These are phyloP conservation scores for Theretra japonica DNA, from an alignment of 2,888 invertebrate species.

Conservation along the genomic window DNA sequence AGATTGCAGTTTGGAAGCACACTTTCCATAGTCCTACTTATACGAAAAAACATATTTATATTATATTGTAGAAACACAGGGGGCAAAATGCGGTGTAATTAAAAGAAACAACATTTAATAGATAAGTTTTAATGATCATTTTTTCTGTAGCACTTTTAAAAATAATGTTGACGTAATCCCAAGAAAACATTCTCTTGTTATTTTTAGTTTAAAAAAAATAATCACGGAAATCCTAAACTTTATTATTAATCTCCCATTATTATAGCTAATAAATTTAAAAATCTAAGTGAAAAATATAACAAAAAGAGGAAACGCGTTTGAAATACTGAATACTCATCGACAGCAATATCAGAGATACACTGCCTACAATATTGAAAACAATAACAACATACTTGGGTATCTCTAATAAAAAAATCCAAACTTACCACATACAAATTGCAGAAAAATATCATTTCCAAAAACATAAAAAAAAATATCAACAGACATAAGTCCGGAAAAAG, in stretches of 20 bases:
- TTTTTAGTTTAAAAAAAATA: slow-evolving; percentile 16
- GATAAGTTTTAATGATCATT: slow-evolving; percentile 83
- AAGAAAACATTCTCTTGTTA: slow-evolving; percentile 41
- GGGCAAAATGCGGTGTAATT: background rate
- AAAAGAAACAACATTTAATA: slow-evolving; percentile 56
- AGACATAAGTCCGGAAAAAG: slow-evolving; percentile 38
- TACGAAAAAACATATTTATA: no score
- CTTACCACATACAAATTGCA: slow-evolving; percentile 28
- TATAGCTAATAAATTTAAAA: slow-evolving; percentile 69
- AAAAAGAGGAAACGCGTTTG: slow-evolving; percentile 59
- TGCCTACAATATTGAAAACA: slow-evolving; percentile 67
- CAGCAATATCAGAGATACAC: slow-evolving; percentile 61
- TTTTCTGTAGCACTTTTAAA: slow-evolving; percentile 77
- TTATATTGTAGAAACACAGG: background rate
- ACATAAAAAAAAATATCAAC: slow-evolving; percentile 50
- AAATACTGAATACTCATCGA: slow-evolving; percentile 66
- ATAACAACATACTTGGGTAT: slow-evolving; percentile 65
- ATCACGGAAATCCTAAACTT: slow-evolving; percentile 61
- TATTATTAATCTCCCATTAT: slow-evolving; percentile 63
- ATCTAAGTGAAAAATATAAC: slow-evolving; percentile 72
- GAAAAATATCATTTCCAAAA: slow-evolving; percentile 28
- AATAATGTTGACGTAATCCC: slow-evolving; percentile 78
- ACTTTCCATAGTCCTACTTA: no score
- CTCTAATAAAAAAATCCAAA: slow-evolving; percentile 55
- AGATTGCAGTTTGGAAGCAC: no score